A percentile compares a stretch with the other conserved stretches of the same genome.
Conservation (phyloP, 1,140 invertebrate genomes). For the Argopecten irradians region DNA sequence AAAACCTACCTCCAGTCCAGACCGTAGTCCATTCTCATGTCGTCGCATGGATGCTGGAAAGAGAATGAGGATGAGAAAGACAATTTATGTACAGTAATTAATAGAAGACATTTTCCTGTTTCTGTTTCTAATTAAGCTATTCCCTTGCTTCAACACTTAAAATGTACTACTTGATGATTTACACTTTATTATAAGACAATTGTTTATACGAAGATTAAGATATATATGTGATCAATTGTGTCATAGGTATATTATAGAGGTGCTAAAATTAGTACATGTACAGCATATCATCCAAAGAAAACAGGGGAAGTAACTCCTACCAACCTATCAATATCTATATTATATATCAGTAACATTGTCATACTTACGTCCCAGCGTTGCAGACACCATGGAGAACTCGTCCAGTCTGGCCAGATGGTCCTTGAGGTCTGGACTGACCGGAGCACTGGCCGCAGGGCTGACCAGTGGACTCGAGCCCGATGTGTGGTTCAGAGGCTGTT, state of each 20-base stretch:
- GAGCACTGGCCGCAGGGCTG: slow-evolving; percentile 32
- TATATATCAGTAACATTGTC: not conserved
- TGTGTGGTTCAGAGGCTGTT: slow-evolving; percentile 64
- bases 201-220: too few relatives aligned
- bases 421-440: slow-evolving; percentile 42
- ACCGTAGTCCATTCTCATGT: not conserved
- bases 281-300: too few relatives aligned
- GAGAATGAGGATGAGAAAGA: not conserved
- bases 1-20: not conserved
- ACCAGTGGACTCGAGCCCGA: slow-evolving; percentile 29
- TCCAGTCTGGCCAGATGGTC: slow-evolving; percentile 70
- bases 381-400: slow-evolving; percentile 73
- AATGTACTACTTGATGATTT: too few relatives aligned
- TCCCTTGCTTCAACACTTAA: too few relatives aligned
- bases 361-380: slow-evolving; percentile 65
- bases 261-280: too few relatives aligned
- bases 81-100: too few relatives aligned
- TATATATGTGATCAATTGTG: too few relatives aligned
- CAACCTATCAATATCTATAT: not conserved
- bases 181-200: too few relatives aligned
- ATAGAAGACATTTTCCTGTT: too few relatives aligned
- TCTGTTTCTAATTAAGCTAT: too few relatives aligned
- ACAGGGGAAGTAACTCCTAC: too few relatives aligned
- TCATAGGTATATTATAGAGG: too few relatives aligned
- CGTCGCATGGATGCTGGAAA: not conserved